These are phyloP conservation scores for Ips typographus DNA, from an alignment of 1,140 invertebrate genomes.

Conservation along the genomic window DNA sequence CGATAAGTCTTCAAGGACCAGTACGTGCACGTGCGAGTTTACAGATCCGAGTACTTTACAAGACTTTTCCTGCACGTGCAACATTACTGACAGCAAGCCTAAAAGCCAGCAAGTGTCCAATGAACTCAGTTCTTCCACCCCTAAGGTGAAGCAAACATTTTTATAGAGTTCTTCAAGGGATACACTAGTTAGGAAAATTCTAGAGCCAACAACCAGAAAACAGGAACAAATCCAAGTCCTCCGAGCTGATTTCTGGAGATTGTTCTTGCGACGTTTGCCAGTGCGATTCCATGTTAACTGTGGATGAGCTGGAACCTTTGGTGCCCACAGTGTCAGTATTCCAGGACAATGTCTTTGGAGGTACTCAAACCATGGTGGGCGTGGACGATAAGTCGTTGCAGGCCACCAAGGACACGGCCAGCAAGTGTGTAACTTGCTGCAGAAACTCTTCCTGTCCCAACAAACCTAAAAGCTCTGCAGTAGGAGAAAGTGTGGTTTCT, in stretches of 20 bases:
- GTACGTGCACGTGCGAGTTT: conserved; percentile 17
- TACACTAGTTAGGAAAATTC: neutral
- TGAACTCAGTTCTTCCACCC: conserved; percentile 5
- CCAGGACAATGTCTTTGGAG: neutral
- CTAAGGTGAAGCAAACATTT: conserved; percentile 13
- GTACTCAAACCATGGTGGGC: neutral
- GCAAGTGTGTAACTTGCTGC: conserved; percentile 17
- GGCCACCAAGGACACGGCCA: conserved; percentile 6
- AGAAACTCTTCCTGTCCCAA: neutral
- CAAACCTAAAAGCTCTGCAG: neutral
- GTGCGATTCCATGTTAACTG: neutral
- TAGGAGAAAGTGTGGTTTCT: neutral
- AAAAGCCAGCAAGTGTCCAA: conserved; percentile 22
- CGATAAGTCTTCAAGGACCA: conserved; percentile 15
- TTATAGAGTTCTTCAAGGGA: neutral
- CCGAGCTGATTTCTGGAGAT: conserved; percentile 15
- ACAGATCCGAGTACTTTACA: conserved; percentile 22
- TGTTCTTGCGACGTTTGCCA: conserved; percentile 17
- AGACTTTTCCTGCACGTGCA: conserved; percentile 12
- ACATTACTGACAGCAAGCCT: neutral
- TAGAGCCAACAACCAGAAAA: neutral
- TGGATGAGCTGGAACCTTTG: neutral
- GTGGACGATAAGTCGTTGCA: conserved; percentile 5
- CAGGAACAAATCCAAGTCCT: neutral
- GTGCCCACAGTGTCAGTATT: conserved; percentile 3